Evolutionary conservation across 2,888 invertebrate genomes (phyloP), one percentile per base, ranked within the genome.

Genomic region (Steinernema carpocapsae): DNA sequence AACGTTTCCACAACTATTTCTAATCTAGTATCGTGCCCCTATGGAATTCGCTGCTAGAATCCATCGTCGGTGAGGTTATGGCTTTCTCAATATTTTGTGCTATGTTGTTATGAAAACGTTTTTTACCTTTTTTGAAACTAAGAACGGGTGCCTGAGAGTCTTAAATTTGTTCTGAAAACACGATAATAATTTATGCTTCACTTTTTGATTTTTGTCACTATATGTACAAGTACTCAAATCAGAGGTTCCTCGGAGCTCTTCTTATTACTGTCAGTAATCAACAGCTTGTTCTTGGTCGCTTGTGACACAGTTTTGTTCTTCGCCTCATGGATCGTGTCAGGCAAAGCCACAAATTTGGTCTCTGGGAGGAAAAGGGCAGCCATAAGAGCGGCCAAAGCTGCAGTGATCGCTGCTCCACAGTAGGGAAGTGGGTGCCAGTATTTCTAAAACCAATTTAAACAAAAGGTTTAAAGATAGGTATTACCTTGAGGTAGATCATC

Each of bases 361-460:
- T 77, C 77, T 2, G 77, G 77, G 17, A 77, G 52, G 56, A 77
- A 56, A 0, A 71, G 1, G 29, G 32, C 72, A 1, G 59, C 76
- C 46, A 71, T 43, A 2, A 75, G 24, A 0, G 48, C 43, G 19
- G 76, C 52, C 14, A 75, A 14, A 10, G 46, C 52, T 19, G 71
- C 26, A 7, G 56, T 32, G 12, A 73, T n/a, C 3, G 73, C 74
- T 7, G 73, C 74, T 0, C 74, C 76, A 12, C 29, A 29, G 51
- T 76, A 78, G 1, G 78, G 78, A 4, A 77, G 72, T 1, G 74
- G 70, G 59, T 79, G 78, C 78, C 78, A 78, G 52, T 64, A 79
- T 42, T 71, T 74, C 42, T 74, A 43, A 12, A 76, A 59, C 17
- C 3, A 19, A 76, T n/a, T 1, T 32, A n/a, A 14, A 37, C 12